Base-by-base conservation (phyloP, 1,140 invertebrate genomes). In the Brachionus plicatilis region DNA sequence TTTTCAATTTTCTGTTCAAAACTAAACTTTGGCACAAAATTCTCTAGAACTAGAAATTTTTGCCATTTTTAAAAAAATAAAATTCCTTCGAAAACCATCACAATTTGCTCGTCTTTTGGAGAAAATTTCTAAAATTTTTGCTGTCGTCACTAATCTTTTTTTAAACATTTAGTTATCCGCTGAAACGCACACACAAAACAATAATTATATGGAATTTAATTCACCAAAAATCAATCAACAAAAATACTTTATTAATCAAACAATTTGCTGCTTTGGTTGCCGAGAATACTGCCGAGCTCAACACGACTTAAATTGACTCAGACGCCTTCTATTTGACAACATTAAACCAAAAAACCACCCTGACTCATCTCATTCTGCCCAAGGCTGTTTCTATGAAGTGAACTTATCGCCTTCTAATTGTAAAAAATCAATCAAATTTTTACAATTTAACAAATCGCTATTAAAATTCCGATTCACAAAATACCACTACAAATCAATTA, bases 241-340 rank as follows among this genome's bases (percentile, higher is more conserved):
- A 43, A 72, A 72, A 72, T 43, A 72, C 37, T 72, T 72, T 72
- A 76, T 50, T 76, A 53, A 75, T 75, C n/a, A 60, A 45, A 80
- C 78, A 29, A 43, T 80, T 65, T 80, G 45, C 37, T 80, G 78
- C 78, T 80, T 82, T 82, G 53, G 33, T 47, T 65, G 65, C 20
- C 53, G 79, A 29, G 79, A 82, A 47, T 82, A 65, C 43, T 82
- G 79, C 41, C 50, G 53, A 82, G 79, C 79, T 41, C 37, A 82
- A 82, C 79, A 82, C 79, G 53, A 65, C 27, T 60, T 65, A 24
- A 20, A 82, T 82, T 82, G 79, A 82, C 79, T 82, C 79, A 65
- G 14, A 65, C 53, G 79, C 79, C 33, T 56, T 33, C n/a, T 60
- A 24, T 8, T 29, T 27, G 50, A 60, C 43, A 53, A 33, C 20